Evolutionary conservation across 2,888 invertebrate species (phyloP), one percentile per base, ranked within the genome.

Genomic region (Sphaeridia pumilis): DNA sequence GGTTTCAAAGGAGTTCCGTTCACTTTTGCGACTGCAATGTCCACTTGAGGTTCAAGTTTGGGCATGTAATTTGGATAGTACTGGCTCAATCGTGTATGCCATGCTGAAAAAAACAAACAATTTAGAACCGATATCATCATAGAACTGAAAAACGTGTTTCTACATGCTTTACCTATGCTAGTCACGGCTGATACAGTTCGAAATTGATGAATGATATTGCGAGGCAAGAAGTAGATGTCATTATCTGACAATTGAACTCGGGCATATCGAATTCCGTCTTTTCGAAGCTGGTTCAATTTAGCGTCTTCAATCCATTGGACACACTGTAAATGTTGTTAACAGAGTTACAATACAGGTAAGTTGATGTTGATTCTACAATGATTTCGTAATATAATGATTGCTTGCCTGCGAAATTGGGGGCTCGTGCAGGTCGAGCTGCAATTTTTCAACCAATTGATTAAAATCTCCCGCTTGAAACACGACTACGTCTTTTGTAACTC

Each of bases 161-260:
- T n/a, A n/a, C n/a, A n/a, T n/a, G n/a, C n/a, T n/a, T 75, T 67
- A 85, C 86, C 86, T 63, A 90, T 81, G 65, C 88, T 90, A 0
- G 89, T 83, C 21, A 92, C 90, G 3, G 95, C 93, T 4, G 93
- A 86, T 1, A 95, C 84, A 0, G 97, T 97, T 52, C 95, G 78
- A 72, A 98, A 98, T 74, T 98, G 97, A 70, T 98, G 97, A 59
- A 98, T 88, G 50, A 97, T 92, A 71, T 95, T 97, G 50, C 97
- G 77, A 1, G 97, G 97, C 67, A 98, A 74, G 75, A 97, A 97
- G 75, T 98, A 98, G 60, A 98, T 87, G 72, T 97, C 97, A 70
- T 97, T 93, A 68, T 94, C 92, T 69, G 84, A 84, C 14, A 98
- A 76, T 67, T 84, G 82, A 55, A 97, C 83, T 50, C 89, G 80